A percentile compares a stretch with the other conserved stretches of the same genome.
phyloP scores from a whole-genome alignment of 1,140 invertebrate genomes.

The Drosophila obscura region DNA sequence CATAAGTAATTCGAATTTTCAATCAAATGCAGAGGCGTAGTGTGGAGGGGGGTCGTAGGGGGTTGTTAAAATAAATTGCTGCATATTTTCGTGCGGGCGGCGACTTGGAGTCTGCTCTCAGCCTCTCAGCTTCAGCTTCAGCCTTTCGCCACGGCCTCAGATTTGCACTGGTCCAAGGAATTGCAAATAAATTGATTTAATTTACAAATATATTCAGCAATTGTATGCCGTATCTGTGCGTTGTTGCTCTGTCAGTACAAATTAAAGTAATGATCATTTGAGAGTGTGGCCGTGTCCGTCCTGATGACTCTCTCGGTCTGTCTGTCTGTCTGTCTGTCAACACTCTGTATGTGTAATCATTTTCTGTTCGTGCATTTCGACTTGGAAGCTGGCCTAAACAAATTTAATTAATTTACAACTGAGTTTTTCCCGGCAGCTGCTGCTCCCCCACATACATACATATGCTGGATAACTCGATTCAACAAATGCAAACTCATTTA shows the following conservation, averaged over 20 bases:
- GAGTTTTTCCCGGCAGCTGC: not conserved
- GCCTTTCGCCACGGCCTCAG: not conserved
- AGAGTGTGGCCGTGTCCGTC: slow-evolving; percentile 14
- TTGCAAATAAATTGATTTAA: slow-evolving; percentile 78
- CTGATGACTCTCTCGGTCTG: slow-evolving; percentile 50
- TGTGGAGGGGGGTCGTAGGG: not conserved
- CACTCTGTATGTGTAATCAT: slow-evolving; percentile 44
- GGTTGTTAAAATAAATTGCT: slow-evolving; percentile 66
- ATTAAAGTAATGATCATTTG: slow-evolving; percentile 69
- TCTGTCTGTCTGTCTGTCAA: slow-evolving; percentile 23
- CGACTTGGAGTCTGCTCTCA: slow-evolving; percentile 12
- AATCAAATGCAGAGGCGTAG: slow-evolving; percentile 63
- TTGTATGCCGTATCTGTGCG: slow-evolving; percentile 5
- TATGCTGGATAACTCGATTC: slow-evolving; percentile 36
- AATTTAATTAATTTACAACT: slow-evolving; percentile 69
- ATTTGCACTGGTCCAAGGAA: slow-evolving; percentile 39
- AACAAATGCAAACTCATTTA: slow-evolving; percentile 63
- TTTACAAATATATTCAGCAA: slow-evolving; percentile 61
- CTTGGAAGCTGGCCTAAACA: slow-evolving; percentile 32
- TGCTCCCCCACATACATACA: slow-evolving; percentile 9
- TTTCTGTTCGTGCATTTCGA: not conserved
- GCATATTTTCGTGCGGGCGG: slow-evolving; percentile 65
- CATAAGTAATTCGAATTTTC: slow-evolving; percentile 77
- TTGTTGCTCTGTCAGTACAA: slow-evolving; percentile 64
- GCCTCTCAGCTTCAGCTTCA: not conserved